These are phyloP conservation scores for Eueides isabella DNA, from an alignment of 1,140 invertebrate genomes.

Conservation along the genomic window DNA sequence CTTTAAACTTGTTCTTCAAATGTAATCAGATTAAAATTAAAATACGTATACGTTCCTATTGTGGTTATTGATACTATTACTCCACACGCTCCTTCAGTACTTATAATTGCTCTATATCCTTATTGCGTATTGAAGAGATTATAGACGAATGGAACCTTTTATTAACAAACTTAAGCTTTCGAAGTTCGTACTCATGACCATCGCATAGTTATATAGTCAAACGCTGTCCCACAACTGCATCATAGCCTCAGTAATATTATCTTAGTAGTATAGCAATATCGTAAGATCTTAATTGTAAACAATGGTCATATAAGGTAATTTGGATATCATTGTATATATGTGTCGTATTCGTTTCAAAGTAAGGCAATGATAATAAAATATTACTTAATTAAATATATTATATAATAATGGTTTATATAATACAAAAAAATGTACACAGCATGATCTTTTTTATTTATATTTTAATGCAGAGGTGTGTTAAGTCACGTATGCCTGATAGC, in stretches of 20 bases:
- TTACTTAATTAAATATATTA: neutral
- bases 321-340: neutral
- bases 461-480: neutral
- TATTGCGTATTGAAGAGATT: no score
- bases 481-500: neutral
- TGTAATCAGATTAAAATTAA: neutral
- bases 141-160: no score
- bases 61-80: no score
- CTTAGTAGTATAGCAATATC: no score
- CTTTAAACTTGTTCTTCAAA: slow-evolving; percentile 15
- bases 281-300: no score
- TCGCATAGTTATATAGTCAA: no score
- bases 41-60: neutral
- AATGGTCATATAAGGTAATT: neutral
- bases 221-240: no score
- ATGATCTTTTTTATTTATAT: neutral
- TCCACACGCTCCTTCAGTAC: neutral
- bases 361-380: slow-evolving; percentile 1
- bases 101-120: neutral
- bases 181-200: no score
- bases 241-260: no score
- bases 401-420: neutral
- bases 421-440: neutral
- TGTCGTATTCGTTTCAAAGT: neutral
- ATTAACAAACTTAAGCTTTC: no score